Base-by-base conservation (phyloP, 2,888 invertebrate genomes). In the Autographa pulchrina region DNA sequence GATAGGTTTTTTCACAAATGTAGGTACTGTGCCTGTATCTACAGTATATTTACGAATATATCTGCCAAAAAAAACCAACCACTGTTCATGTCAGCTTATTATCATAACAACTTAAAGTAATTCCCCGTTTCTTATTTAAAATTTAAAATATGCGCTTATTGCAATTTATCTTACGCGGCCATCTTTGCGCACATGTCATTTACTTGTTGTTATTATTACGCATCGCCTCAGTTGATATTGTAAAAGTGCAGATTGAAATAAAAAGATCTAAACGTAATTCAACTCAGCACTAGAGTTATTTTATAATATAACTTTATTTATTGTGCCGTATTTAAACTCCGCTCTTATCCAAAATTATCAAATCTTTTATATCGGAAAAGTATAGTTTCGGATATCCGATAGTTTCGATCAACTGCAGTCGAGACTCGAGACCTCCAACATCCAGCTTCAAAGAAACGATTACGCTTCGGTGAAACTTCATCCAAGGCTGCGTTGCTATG, bases 401-500 rank as follows among this genome's bases (percentile, higher is more conserved):
- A 48, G 48, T n/a, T 48, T 48, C n/a, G 6, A n/a, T n/a, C n/a
- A 43, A 14, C 14, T n/a, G n/a, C 0, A n/a, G n/a, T n/a, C n/a
- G n/a, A n/a, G n/a, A n/a, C n/a, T n/a, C n/a, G 5, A n/a, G n/a
- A 7, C 2, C 48, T 38, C 38, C 11, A 6, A 3, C 6, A 35
- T 35, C 35, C 4, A 2, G 35, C 35, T 35, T 35, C 35, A 38
- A 82, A 82, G 85, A 87, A 88, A 85, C 79, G 77, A 77, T 82
- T 81, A 82, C 62, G 63, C 68, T 48, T 58, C 41, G 75, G 84
- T 82, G 87, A 89, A 90, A 89, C 80, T 77, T 71, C 65, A 63
- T 60, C 80, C 88, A 90, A 89, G 90, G 90, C 83, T 89, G 75
- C 74, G 54, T 56, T n/a, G 59, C 75, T 78, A 74, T 90, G 89